Evolutionary conservation across 2,888 invertebrate species (phyloP).

Genomic region (Drosophila multiciliata): DNA sequence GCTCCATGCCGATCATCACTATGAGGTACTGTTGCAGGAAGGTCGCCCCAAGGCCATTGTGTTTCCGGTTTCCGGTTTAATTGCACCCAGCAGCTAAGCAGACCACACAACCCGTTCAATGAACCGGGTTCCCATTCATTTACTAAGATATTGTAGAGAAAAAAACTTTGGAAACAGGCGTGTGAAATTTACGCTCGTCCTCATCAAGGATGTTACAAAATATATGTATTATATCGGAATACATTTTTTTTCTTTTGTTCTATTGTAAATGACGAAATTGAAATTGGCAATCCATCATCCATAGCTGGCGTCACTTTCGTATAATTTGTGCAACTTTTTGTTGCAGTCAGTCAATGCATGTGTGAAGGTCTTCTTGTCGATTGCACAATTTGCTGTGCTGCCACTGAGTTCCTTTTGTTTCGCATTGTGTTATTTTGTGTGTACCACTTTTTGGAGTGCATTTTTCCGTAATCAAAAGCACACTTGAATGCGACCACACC

Average conservation of each 20-base stretch:
- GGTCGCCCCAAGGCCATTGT: conserved; percentile 35
- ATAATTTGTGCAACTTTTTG: conserved; percentile 70
- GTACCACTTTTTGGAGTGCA: conserved; percentile 71
- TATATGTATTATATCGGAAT: not conserved
- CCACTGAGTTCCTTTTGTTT: conserved; percentile 29
- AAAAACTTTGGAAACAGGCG: not conserved
- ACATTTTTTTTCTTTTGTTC: not conserved
- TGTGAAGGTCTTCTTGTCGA: conserved; percentile 19
- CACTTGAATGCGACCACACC: conserved; percentile 53
- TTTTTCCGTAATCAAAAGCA: conserved; percentile 77
- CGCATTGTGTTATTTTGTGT: conserved; percentile 21
- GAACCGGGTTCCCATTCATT: not conserved
- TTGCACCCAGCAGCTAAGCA: not conserved
- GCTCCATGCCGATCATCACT: conserved; percentile 42
- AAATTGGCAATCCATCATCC: conserved; percentile 15
- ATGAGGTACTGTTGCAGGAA: conserved; percentile 36
- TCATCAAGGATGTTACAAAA: not conserved
- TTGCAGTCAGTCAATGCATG: conserved; percentile 11
- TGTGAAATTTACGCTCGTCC: not conserved
- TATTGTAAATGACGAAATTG: not conserved
- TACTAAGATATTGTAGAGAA: not conserved
- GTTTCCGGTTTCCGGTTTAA: conserved; percentile 45
- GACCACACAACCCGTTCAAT: not conserved
- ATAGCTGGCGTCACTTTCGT: conserved; percentile 62
- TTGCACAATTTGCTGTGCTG: conserved; percentile 53